phyloP scores from a whole-genome alignment of 2,888 invertebrate species.

The Loripinus fragilis region DNA sequence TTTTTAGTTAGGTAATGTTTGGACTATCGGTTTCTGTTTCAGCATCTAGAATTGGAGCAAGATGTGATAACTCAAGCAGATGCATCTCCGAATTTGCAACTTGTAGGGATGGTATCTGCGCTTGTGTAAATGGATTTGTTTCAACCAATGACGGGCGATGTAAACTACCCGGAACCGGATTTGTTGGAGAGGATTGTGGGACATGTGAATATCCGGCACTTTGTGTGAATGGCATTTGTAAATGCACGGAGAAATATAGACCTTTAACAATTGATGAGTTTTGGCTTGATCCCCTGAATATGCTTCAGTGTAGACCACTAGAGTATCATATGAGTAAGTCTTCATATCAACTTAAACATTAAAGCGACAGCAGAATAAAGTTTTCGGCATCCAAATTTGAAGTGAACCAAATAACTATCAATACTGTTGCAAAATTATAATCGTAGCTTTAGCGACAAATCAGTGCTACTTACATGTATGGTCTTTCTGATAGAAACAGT shows the following conservation, averaged over 20 bases:
- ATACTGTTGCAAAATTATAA: no score
- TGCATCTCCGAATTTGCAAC: slow-evolving; percentile 64
- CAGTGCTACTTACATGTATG: no score
- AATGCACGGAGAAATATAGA: slow-evolving; percentile 58
- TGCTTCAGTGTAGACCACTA: slow-evolving; percentile 57
- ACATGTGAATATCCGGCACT: slow-evolving; percentile 63
- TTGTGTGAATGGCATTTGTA: slow-evolving; percentile 57
- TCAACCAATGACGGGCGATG: slow-evolving; percentile 66
- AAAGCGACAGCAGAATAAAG: no score
- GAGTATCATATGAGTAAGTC: slow-evolving; percentile 37
- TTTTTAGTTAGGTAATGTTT: no score
- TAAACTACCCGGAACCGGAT: slow-evolving; percentile 59
- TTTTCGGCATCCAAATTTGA: no score
- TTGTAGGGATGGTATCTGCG: slow-evolving; percentile 57
- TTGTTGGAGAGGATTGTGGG: slow-evolving; percentile 63
- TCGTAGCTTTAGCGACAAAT: no score
- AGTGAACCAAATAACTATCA: no score
- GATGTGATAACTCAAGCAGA: slow-evolving; percentile 46
- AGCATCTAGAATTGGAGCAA: slow-evolving; percentile 59
- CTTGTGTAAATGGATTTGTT: slow-evolving; percentile 54
- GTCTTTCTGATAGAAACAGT: no score
- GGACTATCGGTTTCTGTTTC: slow-evolving; percentile 18
- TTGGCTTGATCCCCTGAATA: slow-evolving; percentile 64
- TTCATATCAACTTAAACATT: no score
- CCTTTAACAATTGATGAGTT: slow-evolving; percentile 63